These are phyloP conservation scores for Macrosteles quadrilineatus DNA, from an alignment of 1,140 invertebrate species.

Conservation along the genomic window DNA sequence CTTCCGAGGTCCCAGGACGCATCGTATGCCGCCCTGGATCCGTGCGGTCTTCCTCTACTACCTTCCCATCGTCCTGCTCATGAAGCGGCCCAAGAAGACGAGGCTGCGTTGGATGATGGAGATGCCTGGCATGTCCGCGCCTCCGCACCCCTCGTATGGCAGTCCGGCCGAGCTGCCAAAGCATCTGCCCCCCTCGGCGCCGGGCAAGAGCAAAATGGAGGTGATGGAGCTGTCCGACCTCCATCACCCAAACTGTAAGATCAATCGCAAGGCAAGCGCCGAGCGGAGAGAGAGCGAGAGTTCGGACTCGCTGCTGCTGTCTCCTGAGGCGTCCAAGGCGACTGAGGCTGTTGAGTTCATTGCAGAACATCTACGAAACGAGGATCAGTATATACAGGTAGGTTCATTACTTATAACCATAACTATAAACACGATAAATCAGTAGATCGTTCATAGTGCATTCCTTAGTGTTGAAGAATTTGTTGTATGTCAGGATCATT, in stretches of 20 bases:
- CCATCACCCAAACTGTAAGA: slow-evolving; percentile 94
- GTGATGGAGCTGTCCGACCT: slow-evolving; percentile 92
- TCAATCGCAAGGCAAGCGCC: slow-evolving; percentile 79
- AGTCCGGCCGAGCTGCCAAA: slow-evolving; percentile 79
- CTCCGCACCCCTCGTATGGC: slow-evolving; percentile 75
- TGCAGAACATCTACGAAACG: slow-evolving; percentile 94
- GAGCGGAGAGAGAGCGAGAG: slow-evolving; percentile 84
- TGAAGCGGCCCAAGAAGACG: slow-evolving; percentile 91
- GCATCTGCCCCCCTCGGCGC: slow-evolving; percentile 60
- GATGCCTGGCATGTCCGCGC: slow-evolving; percentile 82
- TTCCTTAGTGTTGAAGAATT: too few relatives aligned
- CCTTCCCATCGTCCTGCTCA: slow-evolving; percentile 80
- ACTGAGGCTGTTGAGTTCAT: slow-evolving; percentile 98
- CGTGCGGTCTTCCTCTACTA: slow-evolving; percentile 92
- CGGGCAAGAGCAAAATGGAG: slow-evolving; percentile 78
- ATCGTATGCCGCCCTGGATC: slow-evolving; percentile 94
- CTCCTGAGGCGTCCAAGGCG: slow-evolving; percentile 90
- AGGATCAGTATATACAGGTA: slow-evolving; percentile 97
- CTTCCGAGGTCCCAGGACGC: slow-evolving; percentile 89
- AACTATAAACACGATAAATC: too few relatives aligned
- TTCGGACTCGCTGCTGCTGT: slow-evolving; percentile 84
- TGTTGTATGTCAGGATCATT: too few relatives aligned
- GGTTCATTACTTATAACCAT: too few relatives aligned
- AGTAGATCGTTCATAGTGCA: too few relatives aligned
- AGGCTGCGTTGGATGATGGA: slow-evolving; percentile 96